Conservation (phyloP, 2,113 vertebrate species). For the Nanorana parkeri region DNA sequence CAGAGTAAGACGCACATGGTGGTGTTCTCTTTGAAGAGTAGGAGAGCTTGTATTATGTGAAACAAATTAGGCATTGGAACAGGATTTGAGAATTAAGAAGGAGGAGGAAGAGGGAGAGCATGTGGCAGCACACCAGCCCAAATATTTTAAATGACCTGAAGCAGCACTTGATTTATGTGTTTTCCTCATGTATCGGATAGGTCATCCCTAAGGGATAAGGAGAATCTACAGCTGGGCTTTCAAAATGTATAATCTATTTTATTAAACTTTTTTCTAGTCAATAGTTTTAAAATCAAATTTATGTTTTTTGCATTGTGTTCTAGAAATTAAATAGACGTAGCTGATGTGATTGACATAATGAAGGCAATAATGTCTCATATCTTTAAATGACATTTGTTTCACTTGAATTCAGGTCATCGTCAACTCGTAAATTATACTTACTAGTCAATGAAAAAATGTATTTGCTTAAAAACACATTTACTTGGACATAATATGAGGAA, state of each 20-base stretch:
- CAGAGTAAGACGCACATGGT: constrained; percentile 41
- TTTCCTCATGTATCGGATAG: not conserved
- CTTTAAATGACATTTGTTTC: no score
- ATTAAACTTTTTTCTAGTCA: not conserved
- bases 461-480: no score
- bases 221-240: constrained; percentile 16
- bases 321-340: no score
- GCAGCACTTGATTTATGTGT: constrained; percentile 21
- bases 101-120: constrained; percentile 7
- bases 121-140: constrained; percentile 15
- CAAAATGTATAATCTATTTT: not conserved
- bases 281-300: no score
- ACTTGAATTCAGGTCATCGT: no score
- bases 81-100: constrained; percentile 16
- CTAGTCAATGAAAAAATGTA: no score
- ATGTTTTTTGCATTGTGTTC: no score
- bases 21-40: constrained; percentile 41
- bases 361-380: no score
- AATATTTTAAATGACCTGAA: constrained; percentile 32
- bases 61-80: constrained; percentile 46
- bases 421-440: no score
- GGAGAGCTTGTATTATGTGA: constrained; percentile 29
- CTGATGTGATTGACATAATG: no score
- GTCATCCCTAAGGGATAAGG: not conserved
- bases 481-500: no score